Evolutionary conservation across 23 tunicate genomes (phyloP).

Genomic region (Oikopleura albicans): DNA sequence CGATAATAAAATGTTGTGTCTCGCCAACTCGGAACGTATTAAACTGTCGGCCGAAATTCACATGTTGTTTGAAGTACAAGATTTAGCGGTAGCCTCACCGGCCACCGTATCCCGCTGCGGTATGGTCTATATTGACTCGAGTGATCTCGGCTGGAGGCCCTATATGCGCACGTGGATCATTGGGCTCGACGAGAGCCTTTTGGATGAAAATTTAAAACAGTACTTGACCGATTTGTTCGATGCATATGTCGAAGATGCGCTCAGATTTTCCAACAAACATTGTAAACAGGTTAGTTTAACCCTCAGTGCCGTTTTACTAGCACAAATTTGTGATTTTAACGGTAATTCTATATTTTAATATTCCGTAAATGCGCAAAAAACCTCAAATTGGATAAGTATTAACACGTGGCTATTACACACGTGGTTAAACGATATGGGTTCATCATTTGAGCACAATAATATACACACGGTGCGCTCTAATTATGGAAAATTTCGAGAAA

Average conservation of each 20-base stretch:
- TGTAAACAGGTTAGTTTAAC: conserved; percentile 10
- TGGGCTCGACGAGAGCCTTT: neutral
- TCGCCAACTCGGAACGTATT: conserved; percentile 93
- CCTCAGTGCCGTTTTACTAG: too few relatives aligned
- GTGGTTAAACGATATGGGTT: too few relatives aligned
- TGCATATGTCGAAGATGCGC: conserved; percentile 96
- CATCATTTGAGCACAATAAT: too few relatives aligned
- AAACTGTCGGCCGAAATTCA: conserved; percentile 70
- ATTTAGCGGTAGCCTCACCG: conserved; percentile 97
- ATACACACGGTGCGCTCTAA: too few relatives aligned
- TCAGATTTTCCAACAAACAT: conserved; percentile 29
- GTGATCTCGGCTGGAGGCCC: conserved; percentile 93
- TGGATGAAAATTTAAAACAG: conserved; percentile 19
- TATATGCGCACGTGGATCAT: conserved; percentile 55
- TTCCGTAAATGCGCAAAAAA: too few relatives aligned
- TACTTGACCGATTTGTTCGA: conserved; percentile 74
- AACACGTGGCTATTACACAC: too few relatives aligned
- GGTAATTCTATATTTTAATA: too few relatives aligned
- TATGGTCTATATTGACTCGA: conserved; percentile 96
- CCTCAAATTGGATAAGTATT: too few relatives aligned
- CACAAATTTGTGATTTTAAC: too few relatives aligned
- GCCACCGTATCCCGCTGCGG: conserved; percentile 99
- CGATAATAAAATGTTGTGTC: conserved; percentile 97
- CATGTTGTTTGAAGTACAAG: conserved; percentile 99
- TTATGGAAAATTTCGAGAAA: too few relatives aligned